phyloP scores from a whole-genome alignment of 2,888 invertebrate species.

The Orthonevra nobilis region DNA sequence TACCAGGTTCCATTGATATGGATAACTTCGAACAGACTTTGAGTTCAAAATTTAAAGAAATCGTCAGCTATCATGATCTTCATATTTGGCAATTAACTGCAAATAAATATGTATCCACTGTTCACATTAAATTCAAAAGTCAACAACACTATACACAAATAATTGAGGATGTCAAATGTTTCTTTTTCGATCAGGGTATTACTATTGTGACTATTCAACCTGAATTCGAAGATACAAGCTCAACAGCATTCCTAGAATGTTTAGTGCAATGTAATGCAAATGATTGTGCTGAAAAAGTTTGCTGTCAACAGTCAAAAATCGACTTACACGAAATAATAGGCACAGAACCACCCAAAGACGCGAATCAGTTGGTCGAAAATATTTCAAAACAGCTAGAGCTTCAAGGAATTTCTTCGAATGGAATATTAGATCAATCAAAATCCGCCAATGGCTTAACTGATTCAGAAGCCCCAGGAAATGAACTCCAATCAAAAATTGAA shows the following conservation, averaged over 20 bases:
- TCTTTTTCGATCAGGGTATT: constrained; percentile 90
- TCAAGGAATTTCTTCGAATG: constrained; percentile 7
- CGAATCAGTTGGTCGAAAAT: neutral
- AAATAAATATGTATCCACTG: constrained; percentile 90
- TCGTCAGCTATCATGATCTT: constrained; percentile 90
- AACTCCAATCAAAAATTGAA: no score
- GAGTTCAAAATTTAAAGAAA: constrained; percentile 84
- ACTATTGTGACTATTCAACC: constrained; percentile 93
- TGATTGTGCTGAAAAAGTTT: constrained; percentile 78
- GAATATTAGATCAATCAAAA: constrained; percentile 9
- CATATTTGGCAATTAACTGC: constrained; percentile 94
- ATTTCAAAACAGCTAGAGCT: neutral
- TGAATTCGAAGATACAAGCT: constrained; percentile 83
- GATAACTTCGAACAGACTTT: constrained; percentile 85
- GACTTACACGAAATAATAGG: constrained; percentile 72
- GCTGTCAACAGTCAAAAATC: constrained; percentile 76
- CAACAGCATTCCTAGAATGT: constrained; percentile 75
- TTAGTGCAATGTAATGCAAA: constrained; percentile 76
- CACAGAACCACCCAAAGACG: neutral
- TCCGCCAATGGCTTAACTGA: constrained; percentile 7
- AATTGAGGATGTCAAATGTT: constrained; percentile 84
- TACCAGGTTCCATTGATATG: constrained; percentile 93
- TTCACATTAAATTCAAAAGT: constrained; percentile 88
- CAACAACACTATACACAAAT: constrained; percentile 83
- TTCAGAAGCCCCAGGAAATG: no score